Percentiles rank a stretch among this genome's conserved stretches.
These are phyloP conservation scores for Orycteropus afer DNA, from an alignment of 2,113 vertebrate genomes.

Conservation along the genomic window DNA sequence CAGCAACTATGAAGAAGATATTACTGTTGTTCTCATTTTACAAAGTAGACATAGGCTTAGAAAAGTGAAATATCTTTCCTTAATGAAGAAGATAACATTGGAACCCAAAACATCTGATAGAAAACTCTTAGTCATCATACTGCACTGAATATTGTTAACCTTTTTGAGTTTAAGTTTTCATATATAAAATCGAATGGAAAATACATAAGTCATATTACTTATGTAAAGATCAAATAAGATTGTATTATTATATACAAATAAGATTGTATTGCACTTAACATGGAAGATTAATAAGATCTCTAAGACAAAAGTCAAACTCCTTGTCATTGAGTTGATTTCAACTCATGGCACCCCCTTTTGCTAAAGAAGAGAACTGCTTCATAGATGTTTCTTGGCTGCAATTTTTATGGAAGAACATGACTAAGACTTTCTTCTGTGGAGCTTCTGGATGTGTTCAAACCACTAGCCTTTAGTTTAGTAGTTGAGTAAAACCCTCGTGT, in stretches of 20 bases:
- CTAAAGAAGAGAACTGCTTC: too few relatives aligned
- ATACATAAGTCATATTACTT: neutral
- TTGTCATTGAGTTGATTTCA: too few relatives aligned
- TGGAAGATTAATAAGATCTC: too few relatives aligned
- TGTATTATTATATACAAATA: neutral
- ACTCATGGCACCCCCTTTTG: too few relatives aligned
- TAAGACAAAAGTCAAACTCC: too few relatives aligned
- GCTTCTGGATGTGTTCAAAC: too few relatives aligned
- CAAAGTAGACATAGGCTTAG: neutral
- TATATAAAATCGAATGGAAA: neutral
- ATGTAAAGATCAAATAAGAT: neutral
- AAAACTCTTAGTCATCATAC: neutral
- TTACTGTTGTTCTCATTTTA: neutral
- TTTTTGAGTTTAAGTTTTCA: neutral
- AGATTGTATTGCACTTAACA: neutral
- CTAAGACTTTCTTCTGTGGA: too few relatives aligned
- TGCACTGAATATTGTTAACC: neutral
- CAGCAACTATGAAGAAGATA: neutral
- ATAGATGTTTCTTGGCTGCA: too few relatives aligned
- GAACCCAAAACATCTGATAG: neutral
- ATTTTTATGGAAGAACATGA: too few relatives aligned
- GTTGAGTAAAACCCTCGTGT: neutral
- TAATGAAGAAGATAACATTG: neutral
- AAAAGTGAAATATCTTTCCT: neutral
- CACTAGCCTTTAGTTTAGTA: too few relatives aligned